Evolutionary conservation across 2,797 vertebrate species (phyloP), one percentile per base, ranked within the genome.

Genomic region (Chromis chromis): DNA sequence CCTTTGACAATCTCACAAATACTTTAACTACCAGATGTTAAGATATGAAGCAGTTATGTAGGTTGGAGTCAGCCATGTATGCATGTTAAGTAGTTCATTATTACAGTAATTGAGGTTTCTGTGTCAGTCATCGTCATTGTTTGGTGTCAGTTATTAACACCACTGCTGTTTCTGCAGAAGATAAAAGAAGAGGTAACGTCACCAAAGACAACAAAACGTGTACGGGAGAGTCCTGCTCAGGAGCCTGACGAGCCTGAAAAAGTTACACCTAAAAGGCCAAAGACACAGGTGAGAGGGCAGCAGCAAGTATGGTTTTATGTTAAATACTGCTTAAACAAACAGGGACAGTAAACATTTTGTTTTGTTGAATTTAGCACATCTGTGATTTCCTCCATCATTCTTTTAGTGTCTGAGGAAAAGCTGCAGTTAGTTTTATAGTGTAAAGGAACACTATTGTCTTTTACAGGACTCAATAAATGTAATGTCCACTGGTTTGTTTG

Each of bases 131-230:
- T 49, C 49, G 1, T 46, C 27, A 19, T 24, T 0, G 0, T 50
- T 4, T 52, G 44, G 13, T 70, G 24, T 65, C 49, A 53, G 3
- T 59, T 17, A 67, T 68, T n/a, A 44, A 72, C 39, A 17, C 25
- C 19, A 1, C 27, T 57, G 19, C 22, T 76, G 19, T 74, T 44
- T 73, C 53, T 79, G 62, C 92, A 99, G 98, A 98, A 97, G 84
- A 94, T 96, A 64, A 99, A 99, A 89, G 97, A 98, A 65, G 98
- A 98, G 76, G 91, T 94, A 1, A 91, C 94, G 0, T 95, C 95
- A 74, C 96, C 96, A 85, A 99, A 99, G 92, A 97, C 94, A 76
- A 94, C 95, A 81, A 99, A 99, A 91, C 96, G 98, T 75, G 95
- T 94, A 55, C 90, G 98, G 65, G 98, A 99, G 68, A 96, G 95